A percentile compares a stretch with the other conserved stretches of the same genome.
These are phyloP conservation scores for Odiellus spinosus DNA, from an alignment of 2,888 invertebrate species.

Conservation along the genomic window DNA sequence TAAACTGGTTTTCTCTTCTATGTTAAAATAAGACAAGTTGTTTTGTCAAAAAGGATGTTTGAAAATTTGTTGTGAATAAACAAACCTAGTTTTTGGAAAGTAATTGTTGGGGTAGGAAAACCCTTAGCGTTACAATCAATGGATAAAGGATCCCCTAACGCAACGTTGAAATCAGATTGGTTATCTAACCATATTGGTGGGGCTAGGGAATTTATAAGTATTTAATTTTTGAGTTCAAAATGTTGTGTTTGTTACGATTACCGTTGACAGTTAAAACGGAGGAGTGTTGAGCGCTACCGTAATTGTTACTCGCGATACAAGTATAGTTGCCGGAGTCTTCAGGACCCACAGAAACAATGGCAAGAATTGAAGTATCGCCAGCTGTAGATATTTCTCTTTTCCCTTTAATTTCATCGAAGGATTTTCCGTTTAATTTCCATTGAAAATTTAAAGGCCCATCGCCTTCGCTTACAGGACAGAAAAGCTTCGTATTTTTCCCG, in stretches of 20 bases:
- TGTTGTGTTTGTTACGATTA: constrained; percentile 3
- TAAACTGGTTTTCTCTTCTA: no score
- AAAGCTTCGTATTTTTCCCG: constrained; percentile 17
- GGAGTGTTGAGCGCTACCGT: constrained; percentile 7
- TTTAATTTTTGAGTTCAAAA: neutral
- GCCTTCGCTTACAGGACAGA: constrained; percentile 17
- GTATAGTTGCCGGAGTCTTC: constrained; percentile 10
- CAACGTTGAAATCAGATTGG: constrained; percentile 10
- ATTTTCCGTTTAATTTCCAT: constrained; percentile 11
- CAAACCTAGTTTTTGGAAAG: neutral
- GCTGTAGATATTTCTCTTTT: neutral
- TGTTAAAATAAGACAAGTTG: no score
- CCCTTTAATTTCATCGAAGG: constrained; percentile 4
- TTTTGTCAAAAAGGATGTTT: no score
- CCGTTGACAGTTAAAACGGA: constrained; percentile 14
- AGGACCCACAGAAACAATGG: constrained; percentile 3
- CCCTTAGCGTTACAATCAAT: constrained; percentile 15
- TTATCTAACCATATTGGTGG: constrained; percentile 14
- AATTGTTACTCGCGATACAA: constrained; percentile 9
- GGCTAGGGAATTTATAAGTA: constrained; percentile 3
- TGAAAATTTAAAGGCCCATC: constrained; percentile 14
- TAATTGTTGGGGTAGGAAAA: constrained; percentile 11
- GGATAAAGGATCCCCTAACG: constrained; percentile 6
- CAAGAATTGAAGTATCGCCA: constrained; percentile 7
- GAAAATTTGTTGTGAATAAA: no score